A percentile compares a stretch with the other conserved stretches of the same genome.
Conservation (phyloP, 2,888 invertebrate species). For the Chaetoderma sp. region DNA sequence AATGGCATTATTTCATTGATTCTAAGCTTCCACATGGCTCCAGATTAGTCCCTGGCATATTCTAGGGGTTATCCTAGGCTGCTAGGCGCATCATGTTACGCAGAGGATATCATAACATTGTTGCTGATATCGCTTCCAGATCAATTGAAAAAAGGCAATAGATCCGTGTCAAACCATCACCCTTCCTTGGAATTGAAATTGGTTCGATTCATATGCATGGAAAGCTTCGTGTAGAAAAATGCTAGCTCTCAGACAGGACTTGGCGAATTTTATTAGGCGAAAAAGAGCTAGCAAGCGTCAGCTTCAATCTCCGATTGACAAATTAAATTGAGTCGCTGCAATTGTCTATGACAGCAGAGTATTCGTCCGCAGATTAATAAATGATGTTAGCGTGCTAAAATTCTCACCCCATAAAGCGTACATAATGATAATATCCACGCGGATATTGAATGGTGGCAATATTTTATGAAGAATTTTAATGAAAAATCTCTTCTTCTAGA, state of each 20-base stretch:
- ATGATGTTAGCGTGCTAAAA: neutral
- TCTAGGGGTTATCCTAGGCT: too few relatives aligned
- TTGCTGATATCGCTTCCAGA: too few relatives aligned
- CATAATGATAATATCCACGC: neutral
- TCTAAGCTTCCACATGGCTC: too few relatives aligned
- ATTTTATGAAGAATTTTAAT: slow-evolving; percentile 22
- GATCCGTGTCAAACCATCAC: neutral
- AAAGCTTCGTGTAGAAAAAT: neutral
- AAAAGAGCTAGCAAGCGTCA: neutral
- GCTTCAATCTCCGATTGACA: neutral
- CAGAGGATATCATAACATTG: too few relatives aligned
- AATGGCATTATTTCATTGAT: too few relatives aligned
- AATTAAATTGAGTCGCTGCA: too few relatives aligned
- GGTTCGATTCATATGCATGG: neutral
- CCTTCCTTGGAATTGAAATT: neutral
- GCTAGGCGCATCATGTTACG: too few relatives aligned
- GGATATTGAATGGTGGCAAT: slow-evolving; percentile 20
- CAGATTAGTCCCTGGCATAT: too few relatives aligned
- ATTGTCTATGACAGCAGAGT: too few relatives aligned
- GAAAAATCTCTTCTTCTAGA: slow-evolving; percentile 18
- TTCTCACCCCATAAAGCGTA: slow-evolving; percentile 1
- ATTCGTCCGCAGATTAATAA: too few relatives aligned
- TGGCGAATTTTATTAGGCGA: neutral
- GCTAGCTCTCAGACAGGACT: neutral
- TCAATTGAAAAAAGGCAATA: neutral